These are phyloP conservation scores for Odontomyia ornata DNA, from an alignment of 2,888 invertebrate genomes.

Conservation along the genomic window DNA sequence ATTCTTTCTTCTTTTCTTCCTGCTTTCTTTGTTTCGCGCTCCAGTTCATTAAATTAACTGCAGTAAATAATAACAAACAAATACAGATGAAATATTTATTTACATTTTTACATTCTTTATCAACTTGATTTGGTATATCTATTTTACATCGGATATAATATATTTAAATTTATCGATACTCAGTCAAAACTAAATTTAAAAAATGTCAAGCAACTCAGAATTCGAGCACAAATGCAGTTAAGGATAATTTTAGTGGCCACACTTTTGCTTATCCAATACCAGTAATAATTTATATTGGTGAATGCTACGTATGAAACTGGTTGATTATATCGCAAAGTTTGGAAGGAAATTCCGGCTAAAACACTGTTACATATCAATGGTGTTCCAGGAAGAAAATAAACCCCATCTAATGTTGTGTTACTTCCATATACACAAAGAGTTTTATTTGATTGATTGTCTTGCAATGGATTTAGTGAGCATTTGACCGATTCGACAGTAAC, in stretches of 20 bases:
- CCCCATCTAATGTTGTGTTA: neutral
- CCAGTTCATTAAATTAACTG: too few species aligned
- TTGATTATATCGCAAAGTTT: slow-evolving; percentile 1
- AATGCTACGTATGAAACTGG: neutral
- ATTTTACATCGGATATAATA: too few species aligned
- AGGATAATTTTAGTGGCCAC: neutral
- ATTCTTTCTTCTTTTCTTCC: too few species aligned
- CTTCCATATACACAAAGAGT: slow-evolving; percentile 18
- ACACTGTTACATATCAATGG: slow-evolving; percentile 72
- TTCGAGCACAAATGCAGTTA: too few species aligned
- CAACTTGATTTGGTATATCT: too few species aligned
- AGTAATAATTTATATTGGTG: slow-evolving; percentile 13
- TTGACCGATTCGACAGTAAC: neutral
- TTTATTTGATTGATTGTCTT: neutral
- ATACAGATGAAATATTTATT: too few species aligned
- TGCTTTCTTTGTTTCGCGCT: too few species aligned
- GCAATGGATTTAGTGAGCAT: neutral
- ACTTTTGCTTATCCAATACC: slow-evolving; percentile 21
- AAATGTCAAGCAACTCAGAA: too few species aligned
- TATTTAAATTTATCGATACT: too few species aligned
- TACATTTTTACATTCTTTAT: too few species aligned
- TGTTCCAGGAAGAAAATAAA: slow-evolving; percentile 69
- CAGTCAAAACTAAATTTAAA: too few species aligned
- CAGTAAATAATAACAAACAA: too few species aligned
- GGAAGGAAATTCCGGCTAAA: slow-evolving; percentile 77